Percentiles rank a stretch among this genome's conserved stretches.
Evolutionary conservation across 37 sponge, comb jelly and placozoan genomes (phyloP).

Genomic region (Theonella swinhoei): DNA sequence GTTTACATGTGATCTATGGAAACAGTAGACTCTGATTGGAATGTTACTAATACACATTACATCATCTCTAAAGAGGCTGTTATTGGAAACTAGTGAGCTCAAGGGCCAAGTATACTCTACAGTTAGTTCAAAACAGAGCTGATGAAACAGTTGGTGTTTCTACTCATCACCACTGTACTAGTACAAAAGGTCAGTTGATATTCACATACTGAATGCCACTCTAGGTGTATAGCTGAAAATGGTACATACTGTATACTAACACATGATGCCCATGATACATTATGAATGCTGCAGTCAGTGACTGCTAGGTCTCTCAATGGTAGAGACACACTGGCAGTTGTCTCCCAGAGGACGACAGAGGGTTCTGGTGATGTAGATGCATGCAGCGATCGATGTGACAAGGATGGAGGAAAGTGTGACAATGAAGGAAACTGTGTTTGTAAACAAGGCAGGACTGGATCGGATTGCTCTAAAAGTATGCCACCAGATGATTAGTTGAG

Average conservation of each 20-base stretch:
- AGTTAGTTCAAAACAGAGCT: too few relatives aligned
- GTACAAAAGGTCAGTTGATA: not conserved
- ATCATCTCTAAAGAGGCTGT: too few relatives aligned
- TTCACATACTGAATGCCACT: not conserved
- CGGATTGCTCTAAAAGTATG: not conserved
- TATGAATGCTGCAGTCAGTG: not conserved
- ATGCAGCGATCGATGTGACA: not conserved
- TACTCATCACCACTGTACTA: not conserved
- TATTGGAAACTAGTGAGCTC: too few relatives aligned
- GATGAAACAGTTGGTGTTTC: not conserved
- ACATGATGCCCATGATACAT: too few relatives aligned
- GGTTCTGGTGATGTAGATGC: not conserved
- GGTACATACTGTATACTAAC: too few relatives aligned
- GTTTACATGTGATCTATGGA: too few relatives aligned
- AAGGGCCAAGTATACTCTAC: too few relatives aligned
- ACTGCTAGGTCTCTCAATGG: not conserved
- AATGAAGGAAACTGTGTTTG: not conserved
- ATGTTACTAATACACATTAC: too few relatives aligned
- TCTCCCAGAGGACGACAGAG: not conserved
- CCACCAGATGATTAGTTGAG: too few relatives aligned
- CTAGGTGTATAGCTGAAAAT: not conserved
- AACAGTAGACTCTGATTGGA: too few relatives aligned
- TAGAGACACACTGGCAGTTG: not conserved
- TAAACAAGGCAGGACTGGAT: not conserved
- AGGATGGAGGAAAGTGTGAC: not conserved